phyloP scores from a whole-genome alignment of 1,140 invertebrate genomes.

The Atta texana region DNA sequence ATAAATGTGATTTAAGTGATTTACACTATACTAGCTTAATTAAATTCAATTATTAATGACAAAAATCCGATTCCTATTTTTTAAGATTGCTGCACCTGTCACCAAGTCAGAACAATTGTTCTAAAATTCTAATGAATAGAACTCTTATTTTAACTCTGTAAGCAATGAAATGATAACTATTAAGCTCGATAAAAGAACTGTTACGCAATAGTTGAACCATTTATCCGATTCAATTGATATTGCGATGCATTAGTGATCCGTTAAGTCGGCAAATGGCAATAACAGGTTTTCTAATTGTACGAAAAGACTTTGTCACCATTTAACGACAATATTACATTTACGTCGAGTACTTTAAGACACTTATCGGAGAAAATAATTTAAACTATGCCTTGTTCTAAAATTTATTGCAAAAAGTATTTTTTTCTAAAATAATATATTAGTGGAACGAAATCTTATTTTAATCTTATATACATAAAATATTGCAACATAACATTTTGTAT shows the following conservation, averaged over 20 bases:
- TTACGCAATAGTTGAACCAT: constrained; percentile 37
- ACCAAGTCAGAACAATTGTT: not conserved
- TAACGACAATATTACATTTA: not conserved
- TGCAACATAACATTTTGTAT: not conserved
- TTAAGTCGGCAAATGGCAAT: constrained; percentile 23
- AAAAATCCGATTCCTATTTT: not conserved
- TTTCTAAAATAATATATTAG: not conserved
- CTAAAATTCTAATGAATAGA: constrained; percentile 30
- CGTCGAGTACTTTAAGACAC: not conserved
- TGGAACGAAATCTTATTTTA: not conserved
- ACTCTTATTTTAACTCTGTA: not conserved
- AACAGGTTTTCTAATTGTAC: constrained; percentile 35
- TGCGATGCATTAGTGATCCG: constrained; percentile 15
- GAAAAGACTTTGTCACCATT: constrained; percentile 34
- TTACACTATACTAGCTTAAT: not conserved
- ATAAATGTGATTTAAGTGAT: not conserved
- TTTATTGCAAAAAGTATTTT: not conserved
- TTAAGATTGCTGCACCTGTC: not conserved
- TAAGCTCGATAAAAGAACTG: constrained; percentile 34
- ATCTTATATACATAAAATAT: not conserved
- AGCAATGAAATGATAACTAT: constrained; percentile 11
- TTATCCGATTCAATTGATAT: constrained; percentile 61
- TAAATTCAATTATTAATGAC: constrained; percentile 4
- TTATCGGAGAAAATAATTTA: not conserved
- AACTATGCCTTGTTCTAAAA: not conserved